Evolutionary conservation across 2,888 invertebrate genomes (phyloP), one percentile per base, ranked within the genome.

Genomic region (Acheta domesticus): DNA sequence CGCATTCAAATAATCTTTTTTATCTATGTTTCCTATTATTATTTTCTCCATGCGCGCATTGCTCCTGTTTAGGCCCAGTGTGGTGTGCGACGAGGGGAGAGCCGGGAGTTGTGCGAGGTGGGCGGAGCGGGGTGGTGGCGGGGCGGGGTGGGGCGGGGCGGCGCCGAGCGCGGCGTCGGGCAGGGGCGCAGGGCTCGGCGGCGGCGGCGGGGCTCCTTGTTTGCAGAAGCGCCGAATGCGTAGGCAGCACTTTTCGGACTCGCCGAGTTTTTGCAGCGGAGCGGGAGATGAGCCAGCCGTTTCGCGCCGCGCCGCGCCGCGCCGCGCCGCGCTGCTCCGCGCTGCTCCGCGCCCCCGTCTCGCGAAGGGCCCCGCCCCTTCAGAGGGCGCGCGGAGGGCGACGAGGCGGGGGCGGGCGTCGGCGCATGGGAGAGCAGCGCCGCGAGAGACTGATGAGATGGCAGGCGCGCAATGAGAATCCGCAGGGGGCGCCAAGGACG

Each of bases 211-310:
- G 62, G 8, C 62, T 14, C n/a, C 62, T 62, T 62, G 62, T 62
- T 62, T 62, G 62, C 62, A 62, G 62, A 62, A 62, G 62, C n/a
- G n/a, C 16, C 62, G n/a, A 62, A 62, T 62, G 14, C 62, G 16
- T 62, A 62, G 62, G 62, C 62, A 62, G 62, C 62, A 62, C 62
- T 62, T 62, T 62, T n/a, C 62, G n/a, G 62, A 19, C 62, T 62
- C 62, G 14, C n/a, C 62, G n/a, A 14, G 62, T 62, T n/a, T 62
- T 62, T 62, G 62, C 62, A 19, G 19, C 4, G n/a, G n/a, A 62
- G n/a, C 62, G 62, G 62, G 62, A 62, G 62, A 62, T 62, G 62
- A 62, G 62, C 62, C 62, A 62, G 62, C 62, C 62, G 62, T 62
- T 62, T 62, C 62, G 62, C 62, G 62, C 14, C 14, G 62, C 62